These are phyloP conservation scores for Oasisia sp. DNA, from an alignment of 2,888 invertebrate species.

Conservation along the genomic window DNA sequence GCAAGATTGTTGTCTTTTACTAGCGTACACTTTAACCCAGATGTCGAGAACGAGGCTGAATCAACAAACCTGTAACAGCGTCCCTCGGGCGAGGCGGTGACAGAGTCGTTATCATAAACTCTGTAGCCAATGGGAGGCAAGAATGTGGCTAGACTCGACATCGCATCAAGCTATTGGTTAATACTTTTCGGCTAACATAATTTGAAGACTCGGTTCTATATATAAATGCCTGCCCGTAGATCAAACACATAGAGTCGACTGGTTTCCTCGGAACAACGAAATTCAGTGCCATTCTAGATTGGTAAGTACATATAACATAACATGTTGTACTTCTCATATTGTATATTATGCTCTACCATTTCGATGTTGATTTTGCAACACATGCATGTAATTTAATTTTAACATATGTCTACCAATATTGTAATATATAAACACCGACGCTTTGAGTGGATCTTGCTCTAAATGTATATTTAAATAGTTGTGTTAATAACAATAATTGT, in stretches of 20 bases:
- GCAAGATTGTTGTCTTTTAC: not conserved
- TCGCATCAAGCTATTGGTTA: not conserved
- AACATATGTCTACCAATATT: too few species aligned
- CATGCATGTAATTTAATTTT: too few species aligned
- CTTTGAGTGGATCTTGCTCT: too few species aligned
- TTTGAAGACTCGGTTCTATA: not conserved
- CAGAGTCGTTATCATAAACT: not conserved
- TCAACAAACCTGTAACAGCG: not conserved
- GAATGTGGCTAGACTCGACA: not conserved
- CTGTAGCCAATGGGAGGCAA: not conserved
- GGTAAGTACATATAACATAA: not conserved
- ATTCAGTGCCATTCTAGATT: not conserved
- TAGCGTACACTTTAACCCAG: not conserved
- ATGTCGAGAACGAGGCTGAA: not conserved
- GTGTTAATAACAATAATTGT: too few species aligned
- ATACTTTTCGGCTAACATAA: not conserved
- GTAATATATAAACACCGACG: too few species aligned
- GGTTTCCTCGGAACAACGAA: not conserved
- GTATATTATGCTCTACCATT: not conserved
- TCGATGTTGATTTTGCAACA: not conserved
- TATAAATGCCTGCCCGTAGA: not conserved
- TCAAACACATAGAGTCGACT: not conserved
- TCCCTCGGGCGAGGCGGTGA: not conserved
- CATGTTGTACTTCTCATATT: not conserved
- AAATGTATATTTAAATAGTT: too few species aligned